Evolutionary conservation across 1,140 invertebrate genomes (phyloP).

Genomic region (Cydia strobilella): DNA sequence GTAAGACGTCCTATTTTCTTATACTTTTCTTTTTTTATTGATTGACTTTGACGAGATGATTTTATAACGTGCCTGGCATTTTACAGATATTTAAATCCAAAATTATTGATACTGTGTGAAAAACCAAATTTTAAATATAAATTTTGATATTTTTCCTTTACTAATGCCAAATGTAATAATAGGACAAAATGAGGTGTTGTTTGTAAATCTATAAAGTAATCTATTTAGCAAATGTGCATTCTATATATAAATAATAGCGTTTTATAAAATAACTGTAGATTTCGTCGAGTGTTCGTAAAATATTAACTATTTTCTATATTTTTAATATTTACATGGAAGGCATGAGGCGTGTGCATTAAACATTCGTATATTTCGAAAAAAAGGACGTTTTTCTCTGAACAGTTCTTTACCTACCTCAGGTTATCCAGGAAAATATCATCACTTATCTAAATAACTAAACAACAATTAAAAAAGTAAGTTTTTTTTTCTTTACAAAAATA

Average conservation of each 20-base stretch:
- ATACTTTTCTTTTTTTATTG: too few species aligned
- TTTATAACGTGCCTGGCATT: too few species aligned
- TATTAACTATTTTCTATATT: conserved; percentile 53
- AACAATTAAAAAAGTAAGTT: conserved; percentile 37
- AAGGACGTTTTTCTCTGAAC: conserved; percentile 36
- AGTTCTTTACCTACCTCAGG: conserved; percentile 34
- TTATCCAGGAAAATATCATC: conserved; percentile 33
- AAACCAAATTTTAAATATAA: too few species aligned
- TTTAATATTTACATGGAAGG: conserved; percentile 71
- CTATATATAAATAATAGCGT: conserved; percentile 32
- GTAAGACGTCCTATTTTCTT: too few species aligned
- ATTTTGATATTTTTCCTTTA: not conserved
- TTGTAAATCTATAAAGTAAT: conserved; percentile 26
- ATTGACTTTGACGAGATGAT: too few species aligned
- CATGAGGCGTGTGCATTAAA: conserved; percentile 60
- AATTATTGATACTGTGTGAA: not conserved
- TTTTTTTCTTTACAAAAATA: conserved; percentile 36
- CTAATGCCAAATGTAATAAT: conserved; percentile 17
- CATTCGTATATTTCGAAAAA: conserved; percentile 36
- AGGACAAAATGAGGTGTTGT: conserved; percentile 25
- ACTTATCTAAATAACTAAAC: conserved; percentile 21
- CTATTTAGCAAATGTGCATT: conserved; percentile 26
- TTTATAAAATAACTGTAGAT: conserved; percentile 46
- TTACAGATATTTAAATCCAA: too few species aligned
- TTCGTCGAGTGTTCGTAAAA: conserved; percentile 47